Conservation (phyloP, 37 sponge, comb jelly and placozoan species). For the Theonella swinhoei region DNA sequence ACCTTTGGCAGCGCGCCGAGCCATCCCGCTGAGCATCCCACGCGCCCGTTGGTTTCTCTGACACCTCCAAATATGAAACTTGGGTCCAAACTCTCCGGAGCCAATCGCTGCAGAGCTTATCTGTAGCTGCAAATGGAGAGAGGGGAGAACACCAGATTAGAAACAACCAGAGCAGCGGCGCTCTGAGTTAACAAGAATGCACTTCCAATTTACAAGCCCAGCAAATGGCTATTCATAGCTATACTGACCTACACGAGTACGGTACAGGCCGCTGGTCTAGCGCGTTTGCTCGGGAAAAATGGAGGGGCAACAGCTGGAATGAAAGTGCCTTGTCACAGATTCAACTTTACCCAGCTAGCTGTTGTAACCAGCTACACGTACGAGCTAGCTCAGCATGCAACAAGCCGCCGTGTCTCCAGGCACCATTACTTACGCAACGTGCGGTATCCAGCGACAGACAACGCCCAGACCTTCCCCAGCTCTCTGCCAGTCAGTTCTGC, state of each 20-base stretch:
- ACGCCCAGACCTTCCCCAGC: background rate
- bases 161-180: background rate
- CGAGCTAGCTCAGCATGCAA: conserved; percentile 5
- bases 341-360: background rate
- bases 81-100: background rate
- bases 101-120: background rate
- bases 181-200: background rate
- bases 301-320: background rate
- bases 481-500: background rate
- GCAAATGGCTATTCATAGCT: background rate
- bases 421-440: background rate
- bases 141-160: background rate
- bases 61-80: background rate
- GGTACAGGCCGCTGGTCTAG: too few species aligned
- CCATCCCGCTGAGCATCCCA: conserved; percentile 14
- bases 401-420: background rate
- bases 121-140: background rate
- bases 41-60: background rate
- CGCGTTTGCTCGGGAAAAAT: background rate
- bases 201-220: background rate
- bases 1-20: conserved; percentile 1
- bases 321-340: background rate
- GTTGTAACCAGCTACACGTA: background rate
- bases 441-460: background rate
- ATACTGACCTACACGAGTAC: too few species aligned